Conservation (phyloP, 2,888 invertebrate genomes). For the Alsophila aescularia region DNA sequence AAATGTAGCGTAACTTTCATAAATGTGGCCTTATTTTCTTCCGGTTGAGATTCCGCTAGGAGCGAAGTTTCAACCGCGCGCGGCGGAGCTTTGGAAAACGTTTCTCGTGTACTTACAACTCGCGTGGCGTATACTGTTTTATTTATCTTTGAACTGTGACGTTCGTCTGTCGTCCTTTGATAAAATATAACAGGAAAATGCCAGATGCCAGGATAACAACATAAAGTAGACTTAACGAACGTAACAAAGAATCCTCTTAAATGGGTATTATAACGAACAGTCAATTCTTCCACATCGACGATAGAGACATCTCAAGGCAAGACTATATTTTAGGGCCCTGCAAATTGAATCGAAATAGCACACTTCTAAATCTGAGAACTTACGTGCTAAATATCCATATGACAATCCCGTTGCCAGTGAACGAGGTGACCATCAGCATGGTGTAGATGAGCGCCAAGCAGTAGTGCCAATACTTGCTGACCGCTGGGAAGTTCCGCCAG, state of each 20-base stretch:
- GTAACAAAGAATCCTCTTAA: too few relatives aligned
- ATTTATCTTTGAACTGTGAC: constrained; percentile 40
- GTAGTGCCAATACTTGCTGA: constrained; percentile 87
- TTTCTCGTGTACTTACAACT: constrained; percentile 61
- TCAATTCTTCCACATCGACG: too few relatives aligned
- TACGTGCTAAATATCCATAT: constrained; percentile 90
- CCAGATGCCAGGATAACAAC: neutral
- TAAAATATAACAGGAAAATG: neutral
- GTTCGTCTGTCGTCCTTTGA: neutral
- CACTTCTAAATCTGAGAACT: too few relatives aligned
- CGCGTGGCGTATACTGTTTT: constrained; percentile 32
- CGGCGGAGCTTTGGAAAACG: constrained; percentile 64
- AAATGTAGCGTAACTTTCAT: neutral
- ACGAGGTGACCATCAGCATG: constrained; percentile 84
- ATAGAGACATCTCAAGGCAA: too few relatives aligned
- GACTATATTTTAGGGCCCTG: too few relatives aligned
- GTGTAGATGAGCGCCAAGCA: constrained; percentile 87
- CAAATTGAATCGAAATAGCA: too few relatives aligned
- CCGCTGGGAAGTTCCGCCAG: constrained; percentile 87
- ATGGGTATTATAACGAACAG: too few relatives aligned
- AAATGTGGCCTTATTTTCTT: neutral
- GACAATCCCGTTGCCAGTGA: constrained; percentile 89
- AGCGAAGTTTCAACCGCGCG: constrained; percentile 58
- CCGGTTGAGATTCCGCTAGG: constrained; percentile 41
- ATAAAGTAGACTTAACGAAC: too few relatives aligned